Conservation (phyloP, 2,113 vertebrate genomes). For the Puntigrus tetrazona region DNA sequence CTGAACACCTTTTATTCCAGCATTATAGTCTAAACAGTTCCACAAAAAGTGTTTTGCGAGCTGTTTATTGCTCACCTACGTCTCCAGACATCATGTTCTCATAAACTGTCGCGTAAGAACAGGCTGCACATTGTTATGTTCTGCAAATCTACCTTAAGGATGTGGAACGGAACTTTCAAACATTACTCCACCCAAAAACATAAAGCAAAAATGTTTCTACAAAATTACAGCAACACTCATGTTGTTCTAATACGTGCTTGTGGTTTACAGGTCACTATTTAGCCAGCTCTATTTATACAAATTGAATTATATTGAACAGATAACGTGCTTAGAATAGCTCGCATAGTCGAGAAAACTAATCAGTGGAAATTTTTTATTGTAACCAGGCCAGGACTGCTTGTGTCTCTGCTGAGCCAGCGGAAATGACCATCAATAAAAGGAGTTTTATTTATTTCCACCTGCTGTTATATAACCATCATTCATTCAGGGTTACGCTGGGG, state of each 20-base stretch:
- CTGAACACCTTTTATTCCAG: neutral
- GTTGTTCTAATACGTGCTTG: conserved; percentile 11
- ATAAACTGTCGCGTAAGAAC: neutral
- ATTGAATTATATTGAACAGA: neutral
- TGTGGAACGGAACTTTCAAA: conserved; percentile 91
- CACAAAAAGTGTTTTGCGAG: neutral
- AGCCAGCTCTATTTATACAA: neutral
- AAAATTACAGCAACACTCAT: conserved; percentile 71
- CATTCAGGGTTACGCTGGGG: neutral
- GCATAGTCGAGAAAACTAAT: neutral
- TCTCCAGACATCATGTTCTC: conserved; percentile 4
- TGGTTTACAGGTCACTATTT: neutral
- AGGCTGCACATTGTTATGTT: neutral
- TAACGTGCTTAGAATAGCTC: neutral
- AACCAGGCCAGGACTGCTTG: neutral
- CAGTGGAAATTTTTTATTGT: neutral
- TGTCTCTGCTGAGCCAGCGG: neutral
- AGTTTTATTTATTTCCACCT: neutral
- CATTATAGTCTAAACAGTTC: neutral
- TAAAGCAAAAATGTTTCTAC: conserved; percentile 93
- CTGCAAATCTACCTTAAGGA: conserved; percentile 61
- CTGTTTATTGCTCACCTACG: neutral
- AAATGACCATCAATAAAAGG: neutral
- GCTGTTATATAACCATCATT: neutral
- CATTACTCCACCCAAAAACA: conserved; percentile 82